Percentiles rank a stretch among this genome's conserved stretches.
These are phyloP conservation scores for Hystrix cristata DNA, from an alignment of 2,113 vertebrate genomes.

Conservation along the genomic window DNA sequence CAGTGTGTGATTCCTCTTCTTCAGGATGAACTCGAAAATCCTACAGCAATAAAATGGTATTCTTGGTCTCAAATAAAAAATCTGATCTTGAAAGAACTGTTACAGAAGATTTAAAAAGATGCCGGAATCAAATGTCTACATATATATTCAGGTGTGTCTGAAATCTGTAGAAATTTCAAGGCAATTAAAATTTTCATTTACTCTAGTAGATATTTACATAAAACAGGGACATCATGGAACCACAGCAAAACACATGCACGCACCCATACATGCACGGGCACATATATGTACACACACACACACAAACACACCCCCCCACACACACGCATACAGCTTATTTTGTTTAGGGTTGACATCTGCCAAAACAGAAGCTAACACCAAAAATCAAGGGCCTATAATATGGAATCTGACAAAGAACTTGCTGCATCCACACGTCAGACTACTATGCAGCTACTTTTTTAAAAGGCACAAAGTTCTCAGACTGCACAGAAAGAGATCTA, in stretches of 20 bases:
- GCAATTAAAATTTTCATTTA: not conserved
- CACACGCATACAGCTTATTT: not conserved
- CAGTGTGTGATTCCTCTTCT: not conserved
- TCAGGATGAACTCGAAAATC: not conserved
- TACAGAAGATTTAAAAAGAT: not conserved
- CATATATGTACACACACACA: no score
- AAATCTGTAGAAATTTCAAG: conserved; percentile 6
- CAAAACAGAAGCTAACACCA: not conserved
- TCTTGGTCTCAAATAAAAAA: not conserved
- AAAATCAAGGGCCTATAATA: not conserved
- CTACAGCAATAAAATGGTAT: not conserved
- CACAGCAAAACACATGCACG: not conserved
- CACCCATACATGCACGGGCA: no score
- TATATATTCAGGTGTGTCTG: not conserved
- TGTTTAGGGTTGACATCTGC: not conserved
- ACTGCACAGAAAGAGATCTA: not conserved
- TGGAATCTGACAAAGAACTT: not conserved
- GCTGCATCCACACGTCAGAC: not conserved
- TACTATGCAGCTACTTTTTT: not conserved
- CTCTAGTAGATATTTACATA: conserved; percentile 4
- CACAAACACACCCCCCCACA: no score
- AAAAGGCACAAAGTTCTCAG: not conserved
- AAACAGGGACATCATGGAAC: conserved; percentile 4
- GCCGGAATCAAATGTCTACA: not conserved
- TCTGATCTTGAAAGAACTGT: not conserved